phyloP scores from a whole-genome alignment of 1,140 invertebrate genomes.

The Zaprionus lachaisei region DNA sequence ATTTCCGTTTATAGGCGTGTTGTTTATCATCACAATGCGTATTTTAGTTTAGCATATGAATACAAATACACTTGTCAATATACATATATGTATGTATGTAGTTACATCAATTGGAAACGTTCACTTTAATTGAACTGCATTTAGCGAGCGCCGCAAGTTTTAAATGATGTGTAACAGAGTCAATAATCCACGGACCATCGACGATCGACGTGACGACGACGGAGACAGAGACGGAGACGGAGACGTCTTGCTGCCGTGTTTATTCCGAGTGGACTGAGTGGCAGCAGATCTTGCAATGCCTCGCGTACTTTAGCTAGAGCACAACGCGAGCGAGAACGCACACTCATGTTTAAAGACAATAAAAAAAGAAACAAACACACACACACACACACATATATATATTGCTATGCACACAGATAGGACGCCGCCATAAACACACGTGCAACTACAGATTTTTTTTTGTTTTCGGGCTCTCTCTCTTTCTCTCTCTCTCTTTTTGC shows the following conservation, averaged over 20 bases:
- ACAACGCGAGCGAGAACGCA: conserved; percentile 44
- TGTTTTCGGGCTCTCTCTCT: conserved; percentile 22
- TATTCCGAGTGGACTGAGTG: conserved; percentile 62
- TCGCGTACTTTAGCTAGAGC: conserved; percentile 66
- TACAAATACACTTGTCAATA: background rate
- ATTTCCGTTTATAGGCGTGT: background rate
- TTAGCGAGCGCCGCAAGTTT: conserved; percentile 31
- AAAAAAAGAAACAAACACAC: conserved; percentile 25
- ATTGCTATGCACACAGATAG: conserved; percentile 43
- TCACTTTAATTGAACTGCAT: conserved; percentile 41
- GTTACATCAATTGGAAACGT: no score
- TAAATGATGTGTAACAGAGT: conserved; percentile 46
- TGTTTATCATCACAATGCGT: background rate
- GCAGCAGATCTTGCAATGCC: conserved; percentile 64
- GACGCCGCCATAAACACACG: conserved; percentile 34
- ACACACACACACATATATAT: conserved; percentile 34
- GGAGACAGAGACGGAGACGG: background rate
- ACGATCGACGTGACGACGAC: conserved; percentile 20
- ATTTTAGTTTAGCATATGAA: background rate
- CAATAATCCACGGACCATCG: conserved; percentile 43
- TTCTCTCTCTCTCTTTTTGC: conserved; percentile 13
- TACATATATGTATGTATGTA: no score
- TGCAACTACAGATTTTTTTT: conserved; percentile 50
- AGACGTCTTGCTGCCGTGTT: conserved; percentile 58
- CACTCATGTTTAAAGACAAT: conserved; percentile 23